Conservation (phyloP, 2,113 vertebrate genomes). For the Triplophysa dalaica region DNA sequence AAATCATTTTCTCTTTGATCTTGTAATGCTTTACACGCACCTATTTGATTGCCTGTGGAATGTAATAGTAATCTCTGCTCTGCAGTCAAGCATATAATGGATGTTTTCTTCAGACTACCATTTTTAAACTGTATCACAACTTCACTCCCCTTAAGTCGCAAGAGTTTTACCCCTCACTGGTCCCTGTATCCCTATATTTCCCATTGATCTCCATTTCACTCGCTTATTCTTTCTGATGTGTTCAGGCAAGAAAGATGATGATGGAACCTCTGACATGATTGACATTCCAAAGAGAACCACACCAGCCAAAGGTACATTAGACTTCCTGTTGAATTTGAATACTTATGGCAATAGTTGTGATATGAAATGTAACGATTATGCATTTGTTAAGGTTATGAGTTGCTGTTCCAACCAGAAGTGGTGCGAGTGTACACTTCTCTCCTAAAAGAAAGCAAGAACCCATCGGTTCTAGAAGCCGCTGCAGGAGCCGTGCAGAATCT, state of each 20-base stretch:
- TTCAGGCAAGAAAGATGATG: conserved; percentile 86
- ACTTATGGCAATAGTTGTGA: no score
- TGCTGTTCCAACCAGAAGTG: conserved; percentile 93
- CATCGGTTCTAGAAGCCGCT: conserved; percentile 88
- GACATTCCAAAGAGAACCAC: conserved; percentile 91
- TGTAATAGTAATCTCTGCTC: neutral
- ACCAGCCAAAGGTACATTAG: conserved; percentile 84
- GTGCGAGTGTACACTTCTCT: conserved; percentile 92
- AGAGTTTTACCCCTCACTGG: neutral
- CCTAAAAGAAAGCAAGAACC: conserved; percentile 88
- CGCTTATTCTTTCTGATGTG: conserved; percentile 30
- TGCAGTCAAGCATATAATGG: neutral
- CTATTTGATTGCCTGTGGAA: neutral
- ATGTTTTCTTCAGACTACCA: conserved; percentile 2
- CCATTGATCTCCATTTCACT: neutral
- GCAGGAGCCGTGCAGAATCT: conserved; percentile 95
- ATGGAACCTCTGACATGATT: conserved; percentile 76
- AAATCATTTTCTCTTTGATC: neutral
- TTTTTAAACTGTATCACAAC: neutral
- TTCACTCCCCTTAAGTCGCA: neutral
- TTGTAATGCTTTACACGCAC: neutral
- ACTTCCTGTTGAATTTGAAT: neutral
- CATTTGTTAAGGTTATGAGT: conserved; percentile 83
- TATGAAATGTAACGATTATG: neutral
- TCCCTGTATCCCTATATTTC: neutral